Conservation (phyloP, 2,888 invertebrate species). For the Chouioia cunea region DNA sequence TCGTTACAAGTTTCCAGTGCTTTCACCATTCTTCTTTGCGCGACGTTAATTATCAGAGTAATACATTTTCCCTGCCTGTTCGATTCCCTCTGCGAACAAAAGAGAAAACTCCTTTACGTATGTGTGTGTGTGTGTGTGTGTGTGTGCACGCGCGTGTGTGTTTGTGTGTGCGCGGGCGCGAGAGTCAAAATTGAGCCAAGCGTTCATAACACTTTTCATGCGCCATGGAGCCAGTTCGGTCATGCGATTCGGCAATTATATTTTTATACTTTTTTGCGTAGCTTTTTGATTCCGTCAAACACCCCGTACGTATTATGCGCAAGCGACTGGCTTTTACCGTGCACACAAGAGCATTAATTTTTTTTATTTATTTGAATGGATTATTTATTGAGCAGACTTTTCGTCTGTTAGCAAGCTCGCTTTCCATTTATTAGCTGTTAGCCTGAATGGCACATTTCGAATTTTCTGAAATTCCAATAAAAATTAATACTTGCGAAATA, state of each 20-base stretch:
- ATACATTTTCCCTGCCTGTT: conserved; percentile 13
- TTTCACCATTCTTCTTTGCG: conserved; percentile 15
- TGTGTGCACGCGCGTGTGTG: no score
- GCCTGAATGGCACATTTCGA: no score
- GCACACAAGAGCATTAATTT: neutral
- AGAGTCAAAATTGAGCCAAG: conserved; percentile 29
- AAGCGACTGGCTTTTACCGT: neutral
- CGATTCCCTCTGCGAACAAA: conserved; percentile 26
- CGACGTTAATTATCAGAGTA: conserved; percentile 42
- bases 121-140: no score
- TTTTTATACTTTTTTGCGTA: conserved; percentile 22
- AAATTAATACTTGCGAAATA: no score
- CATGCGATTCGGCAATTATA: conserved; percentile 46
- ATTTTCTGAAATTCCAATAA: no score
- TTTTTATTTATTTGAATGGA: neutral
- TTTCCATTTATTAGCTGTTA: neutral
- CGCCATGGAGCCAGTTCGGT: conserved; percentile 30
- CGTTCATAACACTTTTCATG: conserved; percentile 51
- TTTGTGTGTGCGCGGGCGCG: no score
- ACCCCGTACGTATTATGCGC: conserved; percentile 22
- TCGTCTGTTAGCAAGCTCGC: neutral
- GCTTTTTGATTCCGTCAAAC: conserved; percentile 49
- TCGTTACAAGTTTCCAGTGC: neutral
- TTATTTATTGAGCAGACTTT: conserved; percentile 10
- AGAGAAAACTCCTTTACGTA: neutral